Evolutionary conservation across 2,113 vertebrate genomes (phyloP), one percentile per base, ranked within the genome.

Genomic region (Cebus imitator): DNA sequence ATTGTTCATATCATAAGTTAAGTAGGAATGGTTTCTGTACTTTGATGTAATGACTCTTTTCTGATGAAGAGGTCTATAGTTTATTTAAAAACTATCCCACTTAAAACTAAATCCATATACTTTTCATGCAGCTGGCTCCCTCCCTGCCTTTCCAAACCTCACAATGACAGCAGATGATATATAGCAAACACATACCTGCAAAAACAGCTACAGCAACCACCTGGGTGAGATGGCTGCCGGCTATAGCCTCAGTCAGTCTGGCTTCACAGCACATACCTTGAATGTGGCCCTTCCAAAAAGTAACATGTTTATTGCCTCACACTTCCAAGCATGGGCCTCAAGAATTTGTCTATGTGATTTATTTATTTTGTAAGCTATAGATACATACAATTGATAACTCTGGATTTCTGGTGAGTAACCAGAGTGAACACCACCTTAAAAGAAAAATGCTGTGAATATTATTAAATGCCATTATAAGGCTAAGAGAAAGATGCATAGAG

Each of bases 391-490:
- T 98, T 98, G 98, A 98, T 98, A 98, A 98, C 98, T 98, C 97
- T 98, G 98, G 98, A 98, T 98, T 98, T 98, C 98, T 98, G 98
- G 98, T 92, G 98, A 99, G 97, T 98, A 99, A 98, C 98, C 97
- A 98, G 98, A 98, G 98, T 98, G 78, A 99, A 99, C 98, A 99
- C 27, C 96, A 78, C 94, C 89, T 95, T 45, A 14, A 94, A 98
- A 45, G 12, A 72, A 98, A 99, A 98, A 98, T 98, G 98, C 97
- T 98, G 98, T 98, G 97, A 98, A 98, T 97, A 98, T 98, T 98
- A 99, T 98, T 98, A 98, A 99, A 99, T 99, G 98, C 98, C 98
- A 98, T 98, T 98, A 98, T 98, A 99, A 98, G 98, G 97, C 98
- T 61, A 98, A 98, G 97, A 99, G 97, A 98, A 98, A 98, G 98